These are phyloP conservation scores for Ahaetulla prasina DNA, from an alignment of 2,113 vertebrate species.

Conservation along the genomic window DNA sequence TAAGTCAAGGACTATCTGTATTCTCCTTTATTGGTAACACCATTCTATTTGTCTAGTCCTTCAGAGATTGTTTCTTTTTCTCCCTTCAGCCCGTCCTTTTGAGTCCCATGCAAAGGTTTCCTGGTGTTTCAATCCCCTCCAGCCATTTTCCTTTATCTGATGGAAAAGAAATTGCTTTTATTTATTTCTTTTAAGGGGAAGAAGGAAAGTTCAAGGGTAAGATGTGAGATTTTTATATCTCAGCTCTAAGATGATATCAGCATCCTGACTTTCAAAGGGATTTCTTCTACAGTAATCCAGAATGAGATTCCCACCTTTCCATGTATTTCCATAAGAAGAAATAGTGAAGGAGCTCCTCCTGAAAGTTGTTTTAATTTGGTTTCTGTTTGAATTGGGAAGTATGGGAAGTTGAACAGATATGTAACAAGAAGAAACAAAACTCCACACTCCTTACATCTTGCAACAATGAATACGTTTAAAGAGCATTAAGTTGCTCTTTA, in stretches of 20 bases:
- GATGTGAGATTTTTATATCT: neutral
- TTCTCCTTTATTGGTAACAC: neutral
- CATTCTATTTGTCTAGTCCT: neutral
- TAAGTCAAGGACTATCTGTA: neutral
- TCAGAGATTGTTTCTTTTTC: slow-evolving; percentile 6
- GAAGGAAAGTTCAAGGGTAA: neutral
- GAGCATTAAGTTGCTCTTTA: neutral
- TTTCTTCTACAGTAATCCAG: neutral
- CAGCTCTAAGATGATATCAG: neutral
- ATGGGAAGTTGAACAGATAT: neutral
- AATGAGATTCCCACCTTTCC: neutral
- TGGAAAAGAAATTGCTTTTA: neutral
- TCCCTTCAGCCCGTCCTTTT: neutral
- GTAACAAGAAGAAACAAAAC: neutral
- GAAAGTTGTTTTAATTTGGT: neutral
- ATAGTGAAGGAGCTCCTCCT: neutral
- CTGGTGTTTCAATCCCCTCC: neutral
- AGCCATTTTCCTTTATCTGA: neutral
- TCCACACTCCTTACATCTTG: neutral
- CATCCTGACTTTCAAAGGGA: neutral
- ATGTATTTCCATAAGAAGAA: neutral
- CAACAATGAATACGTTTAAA: neutral
- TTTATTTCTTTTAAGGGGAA: neutral
- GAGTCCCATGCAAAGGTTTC: neutral
- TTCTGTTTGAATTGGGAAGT: neutral